A percentile compares a stretch with the other conserved stretches of the same genome.
phyloP scores from a whole-genome alignment of 2,113 vertebrate species.

The Perca fluviatilis region DNA sequence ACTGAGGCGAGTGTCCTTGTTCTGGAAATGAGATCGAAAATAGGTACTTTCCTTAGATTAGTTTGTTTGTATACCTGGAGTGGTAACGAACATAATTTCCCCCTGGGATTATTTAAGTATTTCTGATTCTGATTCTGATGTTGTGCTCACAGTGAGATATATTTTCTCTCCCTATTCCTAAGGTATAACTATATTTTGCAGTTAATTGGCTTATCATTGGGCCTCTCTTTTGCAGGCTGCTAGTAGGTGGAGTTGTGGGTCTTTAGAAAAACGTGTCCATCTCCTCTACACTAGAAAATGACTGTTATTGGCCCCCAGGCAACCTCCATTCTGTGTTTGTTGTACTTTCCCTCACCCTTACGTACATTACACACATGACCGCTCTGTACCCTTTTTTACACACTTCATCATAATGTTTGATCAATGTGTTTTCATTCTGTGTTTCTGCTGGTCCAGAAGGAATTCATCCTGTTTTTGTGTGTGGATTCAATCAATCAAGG shows the following conservation, averaged over 20 bases:
- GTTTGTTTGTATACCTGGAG: too few relatives aligned
- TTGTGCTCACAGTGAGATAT: background rate
- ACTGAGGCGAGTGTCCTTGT: background rate
- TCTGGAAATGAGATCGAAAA: background rate
- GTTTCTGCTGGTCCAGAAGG: background rate
- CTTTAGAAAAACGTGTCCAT: background rate
- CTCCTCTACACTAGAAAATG: background rate
- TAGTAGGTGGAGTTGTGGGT: too few relatives aligned
- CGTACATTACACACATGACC: background rate
- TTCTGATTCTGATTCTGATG: too few relatives aligned
- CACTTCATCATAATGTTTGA: background rate
- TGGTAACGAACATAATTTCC: too few relatives aligned
- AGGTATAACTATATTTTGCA: background rate
- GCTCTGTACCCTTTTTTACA: background rate
- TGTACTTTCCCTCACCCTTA: constrained; percentile 1
- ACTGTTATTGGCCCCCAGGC: background rate
- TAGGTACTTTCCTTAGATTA: background rate
- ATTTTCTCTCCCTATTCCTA: background rate
- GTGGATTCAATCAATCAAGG: background rate
- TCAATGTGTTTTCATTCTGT: background rate
- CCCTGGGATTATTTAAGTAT: too few relatives aligned
- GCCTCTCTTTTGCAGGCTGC: background rate
- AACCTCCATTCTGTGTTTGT: background rate
- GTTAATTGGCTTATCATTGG: background rate
- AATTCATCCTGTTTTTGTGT: background rate